Base-by-base conservation (phyloP, 2,888 invertebrate genomes). In the Drosophila anomelani region DNA sequence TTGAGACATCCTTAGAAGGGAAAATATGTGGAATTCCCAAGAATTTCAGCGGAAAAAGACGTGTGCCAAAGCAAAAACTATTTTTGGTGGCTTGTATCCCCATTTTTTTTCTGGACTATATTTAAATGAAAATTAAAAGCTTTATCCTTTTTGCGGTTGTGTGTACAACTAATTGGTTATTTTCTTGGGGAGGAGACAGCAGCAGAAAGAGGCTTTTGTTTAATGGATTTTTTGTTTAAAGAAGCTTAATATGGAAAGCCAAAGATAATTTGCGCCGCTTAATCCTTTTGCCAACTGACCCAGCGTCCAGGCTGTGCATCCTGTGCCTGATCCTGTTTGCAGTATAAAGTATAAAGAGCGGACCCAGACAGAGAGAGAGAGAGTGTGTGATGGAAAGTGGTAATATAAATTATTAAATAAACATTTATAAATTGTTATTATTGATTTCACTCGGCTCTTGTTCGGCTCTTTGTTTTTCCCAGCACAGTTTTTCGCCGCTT, bases 391-490 rank as follows among this genome's bases (percentile, higher is more conserved):
- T 29, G 67, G 34, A 34, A 36, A 73, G 49, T 60, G 56, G 51
- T 43, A 60, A 66, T 46, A 57, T 68, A 74, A 75, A 75, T 75
- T 63, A 75, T 75, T 75, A 68, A 75, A 75, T 75, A 74, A 75
- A 75, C 75, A 73, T 72, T 54, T 73, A 73, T 73, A 72, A 72
- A 73, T 72, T 72, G 55, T 73, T 73, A 64, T 73, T 73, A 73
- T 73, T 72, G 73, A 73, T 73, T 72, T 73, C 73, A 49, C 41
- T 43, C n/a, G 17, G 67, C 63, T 43, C 44, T 41, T 55, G 36
- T 49, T 17, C 38, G 17, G 29, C 34, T 17, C 15, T 26, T 38
- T 36, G 29, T 46, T 23, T 47, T 23, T 23, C 8, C 7, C 38
- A 15, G 4, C 3, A 4, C 46, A 15, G 9, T 15, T 46, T 46